Percentiles rank a stretch among this genome's conserved stretches.
These are phyloP conservation scores for Acanthochromis polyacanthus DNA, from an alignment of 2,113 vertebrate genomes.

Conservation along the genomic window DNA sequence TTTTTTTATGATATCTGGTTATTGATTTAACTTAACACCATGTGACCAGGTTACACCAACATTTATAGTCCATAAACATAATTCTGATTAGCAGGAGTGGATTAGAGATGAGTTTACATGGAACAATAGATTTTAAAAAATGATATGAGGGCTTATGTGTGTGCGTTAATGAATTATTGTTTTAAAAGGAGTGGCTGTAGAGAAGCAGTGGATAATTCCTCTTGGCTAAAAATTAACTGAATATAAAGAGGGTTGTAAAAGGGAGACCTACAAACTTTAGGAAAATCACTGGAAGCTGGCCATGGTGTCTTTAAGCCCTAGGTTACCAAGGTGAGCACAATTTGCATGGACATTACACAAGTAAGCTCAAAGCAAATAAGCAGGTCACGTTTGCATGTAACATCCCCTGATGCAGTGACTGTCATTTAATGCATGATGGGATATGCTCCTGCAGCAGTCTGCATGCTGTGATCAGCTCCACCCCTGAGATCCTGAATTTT, in stretches of 20 bases:
- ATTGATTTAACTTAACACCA: constrained; percentile 58
- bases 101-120: background rate
- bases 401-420: background rate
- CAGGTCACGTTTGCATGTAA: constrained; percentile 49
- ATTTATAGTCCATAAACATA: background rate
- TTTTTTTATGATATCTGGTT: constrained; percentile 61
- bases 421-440: background rate
- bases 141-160: background rate
- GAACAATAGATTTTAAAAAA: background rate
- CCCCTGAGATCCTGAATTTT: background rate
- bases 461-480: background rate
- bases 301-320: background rate
- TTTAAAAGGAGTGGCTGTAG: background rate
- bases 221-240: constrained; percentile 41
- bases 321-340: background rate
- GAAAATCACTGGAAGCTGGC: background rate
- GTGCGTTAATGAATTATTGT: background rate
- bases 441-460: background rate
- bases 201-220: background rate
- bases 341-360: constrained; percentile 63
- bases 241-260: constrained; percentile 18
- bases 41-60: background rate
- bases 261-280: background rate
- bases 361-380: constrained; percentile 14
- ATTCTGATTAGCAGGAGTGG: too few relatives aligned